Evolutionary conservation across 2,888 invertebrate genomes (phyloP).

Genomic region (Pristionchus japonicus): DNA sequence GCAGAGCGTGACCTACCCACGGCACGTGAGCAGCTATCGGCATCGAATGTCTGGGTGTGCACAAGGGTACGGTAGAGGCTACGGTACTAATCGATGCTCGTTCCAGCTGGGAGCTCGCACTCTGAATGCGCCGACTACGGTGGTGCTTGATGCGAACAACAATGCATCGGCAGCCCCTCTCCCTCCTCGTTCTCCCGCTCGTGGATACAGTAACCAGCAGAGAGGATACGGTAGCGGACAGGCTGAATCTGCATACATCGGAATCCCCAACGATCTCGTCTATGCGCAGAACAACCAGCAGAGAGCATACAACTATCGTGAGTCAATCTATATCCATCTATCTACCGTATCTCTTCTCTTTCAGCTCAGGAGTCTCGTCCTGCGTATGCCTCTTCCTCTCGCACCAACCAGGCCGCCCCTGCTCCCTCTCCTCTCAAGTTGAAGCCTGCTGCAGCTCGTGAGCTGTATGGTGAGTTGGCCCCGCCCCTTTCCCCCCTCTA

Average conservation of each 20-base stretch:
- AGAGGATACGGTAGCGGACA: not conserved
- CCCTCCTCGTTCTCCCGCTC: not conserved
- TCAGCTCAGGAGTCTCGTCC: conserved; percentile 12
- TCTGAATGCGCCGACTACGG: not conserved
- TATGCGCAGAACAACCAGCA: conserved; percentile 29
- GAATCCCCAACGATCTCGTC: conserved; percentile 1
- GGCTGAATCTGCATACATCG: conserved; percentile 11
- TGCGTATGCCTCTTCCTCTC: not conserved
- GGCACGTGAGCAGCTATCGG: not conserved
- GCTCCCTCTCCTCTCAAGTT: not conserved
- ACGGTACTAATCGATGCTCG: not conserved
- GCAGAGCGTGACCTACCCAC: not conserved
- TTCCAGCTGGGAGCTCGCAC: not conserved
- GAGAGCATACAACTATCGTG: conserved; percentile 15
- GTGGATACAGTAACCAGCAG: not conserved
- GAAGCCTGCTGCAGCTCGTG: conserved; percentile 20
- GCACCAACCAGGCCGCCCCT: not conserved
- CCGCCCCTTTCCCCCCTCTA: not conserved
- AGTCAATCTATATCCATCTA: not conserved
- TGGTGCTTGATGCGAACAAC: conserved; percentile 17
- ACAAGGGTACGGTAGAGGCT: not conserved
- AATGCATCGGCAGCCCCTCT: not conserved
- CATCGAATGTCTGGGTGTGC: conserved; percentile 26
- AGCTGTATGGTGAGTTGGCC: conserved; percentile 5
- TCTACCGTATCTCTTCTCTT: not conserved